Evolutionary conservation across 1,140 invertebrate species (phyloP).

Genomic region (Bombus turneri): DNA sequence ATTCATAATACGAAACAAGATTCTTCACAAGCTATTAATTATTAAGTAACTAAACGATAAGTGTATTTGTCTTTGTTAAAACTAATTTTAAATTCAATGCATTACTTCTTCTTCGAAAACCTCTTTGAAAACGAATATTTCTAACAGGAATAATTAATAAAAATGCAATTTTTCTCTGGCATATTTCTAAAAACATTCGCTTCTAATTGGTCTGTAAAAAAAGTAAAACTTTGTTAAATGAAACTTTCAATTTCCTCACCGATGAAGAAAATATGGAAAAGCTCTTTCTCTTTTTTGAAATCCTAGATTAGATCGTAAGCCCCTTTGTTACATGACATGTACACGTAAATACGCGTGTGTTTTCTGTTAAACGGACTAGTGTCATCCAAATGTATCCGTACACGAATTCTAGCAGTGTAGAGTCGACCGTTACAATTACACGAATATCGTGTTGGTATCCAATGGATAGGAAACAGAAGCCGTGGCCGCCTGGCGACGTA

Average conservation of each 20-base stretch:
- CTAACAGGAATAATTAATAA: too few species aligned
- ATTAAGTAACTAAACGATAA: background rate
- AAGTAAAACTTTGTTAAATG: background rate
- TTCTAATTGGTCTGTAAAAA: background rate
- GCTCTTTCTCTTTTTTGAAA: background rate
- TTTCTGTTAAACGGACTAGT: background rate
- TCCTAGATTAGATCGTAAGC: background rate
- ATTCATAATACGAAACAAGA: background rate
- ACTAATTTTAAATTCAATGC: background rate
- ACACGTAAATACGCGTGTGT: background rate
- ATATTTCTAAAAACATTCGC: background rate
- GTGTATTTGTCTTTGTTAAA: background rate
- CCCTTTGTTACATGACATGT: background rate
- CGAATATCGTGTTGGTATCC: background rate
- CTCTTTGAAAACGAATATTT: background rate
- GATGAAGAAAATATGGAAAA: background rate
- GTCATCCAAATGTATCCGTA: background rate
- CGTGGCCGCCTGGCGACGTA: constrained; percentile 26
- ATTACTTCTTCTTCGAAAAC: background rate
- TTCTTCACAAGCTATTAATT: background rate
- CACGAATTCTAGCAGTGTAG: background rate
- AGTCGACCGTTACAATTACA: background rate
- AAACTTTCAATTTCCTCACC: background rate
- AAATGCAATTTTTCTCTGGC: too few species aligned
- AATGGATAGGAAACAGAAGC: background rate